phyloP scores from a whole-genome alignment of 2,888 invertebrate genomes.

The Steinernema hermaphroditum region DNA sequence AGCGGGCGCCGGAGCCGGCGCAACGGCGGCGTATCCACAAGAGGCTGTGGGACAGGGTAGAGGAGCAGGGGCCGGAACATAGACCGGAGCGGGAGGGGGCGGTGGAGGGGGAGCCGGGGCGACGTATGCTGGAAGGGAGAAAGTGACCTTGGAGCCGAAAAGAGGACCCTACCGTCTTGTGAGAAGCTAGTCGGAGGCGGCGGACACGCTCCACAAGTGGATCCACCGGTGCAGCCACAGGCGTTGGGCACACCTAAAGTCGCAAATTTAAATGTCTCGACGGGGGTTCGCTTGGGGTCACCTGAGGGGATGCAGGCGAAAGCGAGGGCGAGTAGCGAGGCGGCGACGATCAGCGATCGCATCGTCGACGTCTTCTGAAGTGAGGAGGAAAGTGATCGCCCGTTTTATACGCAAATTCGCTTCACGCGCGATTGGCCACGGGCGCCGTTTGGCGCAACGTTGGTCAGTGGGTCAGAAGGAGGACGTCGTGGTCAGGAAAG shows the following conservation, averaged over 20 bases:
- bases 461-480: slow-evolving; percentile 27
- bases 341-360: slow-evolving; percentile 17
- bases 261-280: not conserved
- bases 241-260: slow-evolving; percentile 19
- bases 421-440: slow-evolving; percentile 28
- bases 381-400: not conserved
- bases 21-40: not conserved
- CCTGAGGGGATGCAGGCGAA: slow-evolving; percentile 22
- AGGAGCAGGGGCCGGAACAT: not conserved
- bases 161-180: slow-evolving; percentile 24
- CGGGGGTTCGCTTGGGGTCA: slow-evolving; percentile 22
- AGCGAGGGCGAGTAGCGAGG: not conserved
- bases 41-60: not conserved
- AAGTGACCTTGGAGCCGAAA: not conserved
- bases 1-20: not conserved
- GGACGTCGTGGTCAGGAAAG: not conserved
- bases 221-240: slow-evolving; percentile 24
- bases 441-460: slow-evolving; percentile 19
- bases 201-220: slow-evolving; percentile 17
- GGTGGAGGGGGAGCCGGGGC: slow-evolving; percentile 13
- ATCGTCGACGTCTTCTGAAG: slow-evolving; percentile 30
- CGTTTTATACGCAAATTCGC: slow-evolving; percentile 26
- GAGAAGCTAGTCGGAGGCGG: slow-evolving; percentile 17
- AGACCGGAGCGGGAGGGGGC: not conserved
- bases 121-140: slow-evolving; percentile 3